phyloP scores from a whole-genome alignment of 2,797 vertebrate species.

The Scarus forsteni region DNA sequence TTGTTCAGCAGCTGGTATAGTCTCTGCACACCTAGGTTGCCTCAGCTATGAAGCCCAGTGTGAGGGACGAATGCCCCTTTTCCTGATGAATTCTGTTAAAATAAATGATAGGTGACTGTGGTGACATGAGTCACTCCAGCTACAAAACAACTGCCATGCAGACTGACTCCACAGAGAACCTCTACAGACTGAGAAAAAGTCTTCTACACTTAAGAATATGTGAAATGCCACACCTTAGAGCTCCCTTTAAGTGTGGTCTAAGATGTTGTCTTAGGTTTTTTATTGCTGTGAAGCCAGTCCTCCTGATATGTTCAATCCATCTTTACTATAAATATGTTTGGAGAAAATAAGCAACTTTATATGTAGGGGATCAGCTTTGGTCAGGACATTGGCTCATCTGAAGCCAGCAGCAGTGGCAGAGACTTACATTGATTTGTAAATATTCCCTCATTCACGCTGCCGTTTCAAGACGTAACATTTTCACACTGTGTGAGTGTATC shows the following conservation, averaged over 20 bases:
- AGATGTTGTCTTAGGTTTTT: background rate
- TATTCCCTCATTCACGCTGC: too few species aligned
- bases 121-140: background rate
- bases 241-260: background rate
- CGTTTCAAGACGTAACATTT: too few species aligned
- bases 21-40: slow-evolving; percentile 1
- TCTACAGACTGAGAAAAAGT: background rate
- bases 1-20: slow-evolving; percentile 27
- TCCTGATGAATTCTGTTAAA: background rate
- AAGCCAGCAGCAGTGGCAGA: too few species aligned
- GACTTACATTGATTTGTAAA: background rate
- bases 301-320: too few species aligned
- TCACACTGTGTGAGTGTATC: too few species aligned
- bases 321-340: too few species aligned
- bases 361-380: background rate
- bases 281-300: background rate
- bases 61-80: background rate
- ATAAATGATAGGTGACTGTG: background rate
- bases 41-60: background rate
- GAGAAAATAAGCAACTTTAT: too few species aligned
- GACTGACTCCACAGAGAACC: background rate
- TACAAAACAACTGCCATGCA: background rate
- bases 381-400: background rate
- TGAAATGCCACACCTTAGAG: background rate
- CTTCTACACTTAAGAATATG: too few species aligned